Evolutionary conservation across 2,113 vertebrate species (phyloP).

Genomic region (Microcebus ravelobensis): DNA sequence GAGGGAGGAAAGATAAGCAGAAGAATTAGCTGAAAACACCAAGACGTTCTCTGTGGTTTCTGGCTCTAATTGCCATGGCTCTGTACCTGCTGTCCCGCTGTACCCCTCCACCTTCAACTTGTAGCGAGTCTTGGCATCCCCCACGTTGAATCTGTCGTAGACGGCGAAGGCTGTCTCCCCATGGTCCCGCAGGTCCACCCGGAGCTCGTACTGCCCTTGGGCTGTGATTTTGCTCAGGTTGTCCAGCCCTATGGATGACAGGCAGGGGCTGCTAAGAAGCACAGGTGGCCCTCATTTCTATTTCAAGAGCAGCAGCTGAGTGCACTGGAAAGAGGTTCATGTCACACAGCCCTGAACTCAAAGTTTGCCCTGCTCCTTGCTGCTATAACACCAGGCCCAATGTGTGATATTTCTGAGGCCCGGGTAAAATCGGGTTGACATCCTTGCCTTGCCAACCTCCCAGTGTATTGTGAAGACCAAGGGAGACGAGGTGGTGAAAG

Average conservation of each 20-base stretch:
- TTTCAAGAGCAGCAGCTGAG: not conserved
- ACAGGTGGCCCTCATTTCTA: not conserved
- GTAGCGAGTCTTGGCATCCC: slow-evolving; percentile 92
- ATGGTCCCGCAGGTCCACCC: slow-evolving; percentile 94
- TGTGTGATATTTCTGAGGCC: not conserved
- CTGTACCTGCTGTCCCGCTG: slow-evolving; percentile 94
- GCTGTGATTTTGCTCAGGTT: slow-evolving; percentile 96
- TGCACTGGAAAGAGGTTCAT: rapidly evolving
- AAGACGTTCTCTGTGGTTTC: rapidly evolving
- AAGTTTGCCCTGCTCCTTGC: not conserved
- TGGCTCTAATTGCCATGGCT: rapidly evolving
- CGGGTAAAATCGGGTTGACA: not conserved
- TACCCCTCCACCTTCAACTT: slow-evolving; percentile 94
- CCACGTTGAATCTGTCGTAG: slow-evolving; percentile 93
- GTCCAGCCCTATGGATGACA: slow-evolving; percentile 89
- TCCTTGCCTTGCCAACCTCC: not conserved
- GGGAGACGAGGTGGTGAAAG: not conserved
- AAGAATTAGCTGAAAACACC: not conserved
- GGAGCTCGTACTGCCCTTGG: slow-evolving; percentile 94
- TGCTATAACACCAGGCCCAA: not conserved
- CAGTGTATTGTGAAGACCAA: not conserved
- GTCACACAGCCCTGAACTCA: rapidly evolving
- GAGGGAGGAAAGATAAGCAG: not conserved
- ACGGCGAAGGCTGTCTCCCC: slow-evolving; percentile 92
- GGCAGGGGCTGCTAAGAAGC: not conserved